Evolutionary conservation across 2,888 invertebrate genomes (phyloP), one percentile per base, ranked within the genome.

Genomic region (Mesodorylaimus sp.): DNA sequence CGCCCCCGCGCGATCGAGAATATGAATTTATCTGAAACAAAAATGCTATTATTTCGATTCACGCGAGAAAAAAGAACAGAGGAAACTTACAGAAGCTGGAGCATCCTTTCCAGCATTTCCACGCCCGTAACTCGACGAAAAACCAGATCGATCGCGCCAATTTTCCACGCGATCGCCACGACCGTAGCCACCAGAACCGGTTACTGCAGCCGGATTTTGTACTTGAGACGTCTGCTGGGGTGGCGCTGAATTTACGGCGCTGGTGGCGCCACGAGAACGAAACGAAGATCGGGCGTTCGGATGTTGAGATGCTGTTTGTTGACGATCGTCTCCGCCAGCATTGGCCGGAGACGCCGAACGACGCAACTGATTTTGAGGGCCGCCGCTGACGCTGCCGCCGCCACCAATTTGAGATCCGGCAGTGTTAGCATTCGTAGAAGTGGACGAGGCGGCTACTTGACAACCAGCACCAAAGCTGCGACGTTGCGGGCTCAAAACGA

Each of bases 381-480:
- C 32, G 16, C 32, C 32, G 32, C 32, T 32, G 32, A 10, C 16
- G 16, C 32, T 32, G 16, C 32, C 16, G n/a, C n/a, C n/a, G n/a
- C n/a, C n/a, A n/a, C n/a, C n/a, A n/a, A n/a, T n/a, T n/a, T n/a
- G n/a, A n/a, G n/a, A n/a, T n/a, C n/a, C n/a, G n/a, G n/a, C n/a
- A 32, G 10, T 32, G 21, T 39, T 39, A 7, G 44, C 44, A n/a
- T n/a, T n/a, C n/a, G n/a, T n/a, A n/a, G n/a, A n/a, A n/a, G n/a
- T n/a, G 24, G 26, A 16, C 44, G 44, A 26, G 26, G 44, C 13
- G 10, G 32, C 32, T 16, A 32, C 32, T 58, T 81, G 83, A 70
- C 86, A 86, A 50, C 85, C 85, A 16, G 82, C 80, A 60, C 81
- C 83, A 72, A 85, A 85, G 61, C 81, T 83, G 56, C 83, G 76